Base-by-base conservation (phyloP, 2,888 invertebrate species). In the Augochlorella aurata region DNA sequence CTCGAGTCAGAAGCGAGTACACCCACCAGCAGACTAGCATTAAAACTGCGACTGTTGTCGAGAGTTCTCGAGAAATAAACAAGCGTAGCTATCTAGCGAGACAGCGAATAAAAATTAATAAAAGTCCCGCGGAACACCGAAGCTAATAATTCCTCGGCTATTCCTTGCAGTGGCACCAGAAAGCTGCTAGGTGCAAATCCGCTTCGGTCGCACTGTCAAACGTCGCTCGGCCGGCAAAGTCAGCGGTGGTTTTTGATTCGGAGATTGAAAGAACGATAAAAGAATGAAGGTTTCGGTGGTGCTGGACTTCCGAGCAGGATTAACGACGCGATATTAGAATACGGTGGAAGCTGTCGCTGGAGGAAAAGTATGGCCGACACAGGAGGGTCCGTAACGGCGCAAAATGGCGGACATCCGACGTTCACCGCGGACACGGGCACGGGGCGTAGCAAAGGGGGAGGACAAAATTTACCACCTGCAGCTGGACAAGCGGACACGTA, bases 401-500 rank as follows among this genome's bases (percentile, higher is more conserved):
- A 77, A 80, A 84, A 84, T 84, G 74, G 84, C 73, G 77, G 74
- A 72, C 54, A 29, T 73, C 38, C 76, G 76, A 71, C 75, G 82
- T 68, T 54, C 52, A 73, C 18, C 74, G 74, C 58, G 73, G 63
- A 69, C 74, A 83, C 68, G 84, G 69, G 65, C 72, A 65, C 66
- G 44, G 79, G 76, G 68, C 66, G 70, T 65, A 65, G 74, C 47
- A 66, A 77, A 72, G 79, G 61, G 74, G 69, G 82, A 81, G 86
- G 82, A 82, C 82, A 85, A 89, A 91, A 91, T 92, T 91, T 91
- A 91, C 88, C 88, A 90, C 88, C 88, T 84, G 85, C 87, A 88
- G 90, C 88, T 89, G 90, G 90, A 91, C 91, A 91, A 90, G 91
- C 91, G 90, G 90, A 91, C 89, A 90, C 90, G 91, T 91, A 91